Evolutionary conservation across 2,797 vertebrate species (phyloP).

Genomic region (Momotus momota): DNA sequence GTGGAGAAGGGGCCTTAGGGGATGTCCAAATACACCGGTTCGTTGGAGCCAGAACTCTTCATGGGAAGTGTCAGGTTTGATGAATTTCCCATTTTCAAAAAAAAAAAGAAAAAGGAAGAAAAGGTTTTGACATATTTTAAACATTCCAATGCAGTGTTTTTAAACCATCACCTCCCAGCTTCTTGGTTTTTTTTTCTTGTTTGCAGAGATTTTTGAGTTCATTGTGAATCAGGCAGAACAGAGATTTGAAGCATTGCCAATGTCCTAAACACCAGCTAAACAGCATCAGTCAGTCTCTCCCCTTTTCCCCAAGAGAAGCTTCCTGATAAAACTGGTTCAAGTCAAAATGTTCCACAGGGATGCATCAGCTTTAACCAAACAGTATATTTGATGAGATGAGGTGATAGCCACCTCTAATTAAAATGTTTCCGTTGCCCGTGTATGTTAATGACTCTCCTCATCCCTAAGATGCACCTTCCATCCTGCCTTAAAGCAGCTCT

Average conservation of each 20-base stretch:
- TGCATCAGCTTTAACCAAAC: neutral
- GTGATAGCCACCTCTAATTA: neutral
- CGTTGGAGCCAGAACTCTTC: slow-evolving; percentile 36
- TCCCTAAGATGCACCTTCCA: neutral
- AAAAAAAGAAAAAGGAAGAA: fast-evolving
- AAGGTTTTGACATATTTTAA: slow-evolving; percentile 55
- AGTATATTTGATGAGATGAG: neutral
- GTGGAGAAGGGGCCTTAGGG: neutral
- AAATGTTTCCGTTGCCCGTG: neutral
- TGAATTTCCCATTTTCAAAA: slow-evolving; percentile 44
- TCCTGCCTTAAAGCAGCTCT: neutral
- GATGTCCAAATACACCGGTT: slow-evolving; percentile 11
- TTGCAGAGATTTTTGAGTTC: slow-evolving; percentile 20
- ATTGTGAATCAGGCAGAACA: slow-evolving; percentile 20
- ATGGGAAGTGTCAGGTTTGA: slow-evolving; percentile 53
- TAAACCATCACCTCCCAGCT: slow-evolving; percentile 43
- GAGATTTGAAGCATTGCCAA: slow-evolving; percentile 21
- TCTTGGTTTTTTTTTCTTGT: neutral
- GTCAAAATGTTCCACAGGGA: neutral
- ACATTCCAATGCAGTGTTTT: slow-evolving; percentile 20
- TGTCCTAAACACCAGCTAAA: slow-evolving; percentile 22
- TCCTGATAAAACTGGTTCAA: neutral
- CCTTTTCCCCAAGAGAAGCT: neutral
- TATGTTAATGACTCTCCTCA: neutral
- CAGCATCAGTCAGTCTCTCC: neutral